A percentile compares a stretch with the other conserved stretches of the same genome.
Conservation (phyloP, 2,113 vertebrate genomes). For the Aegithalos caudatus region DNA sequence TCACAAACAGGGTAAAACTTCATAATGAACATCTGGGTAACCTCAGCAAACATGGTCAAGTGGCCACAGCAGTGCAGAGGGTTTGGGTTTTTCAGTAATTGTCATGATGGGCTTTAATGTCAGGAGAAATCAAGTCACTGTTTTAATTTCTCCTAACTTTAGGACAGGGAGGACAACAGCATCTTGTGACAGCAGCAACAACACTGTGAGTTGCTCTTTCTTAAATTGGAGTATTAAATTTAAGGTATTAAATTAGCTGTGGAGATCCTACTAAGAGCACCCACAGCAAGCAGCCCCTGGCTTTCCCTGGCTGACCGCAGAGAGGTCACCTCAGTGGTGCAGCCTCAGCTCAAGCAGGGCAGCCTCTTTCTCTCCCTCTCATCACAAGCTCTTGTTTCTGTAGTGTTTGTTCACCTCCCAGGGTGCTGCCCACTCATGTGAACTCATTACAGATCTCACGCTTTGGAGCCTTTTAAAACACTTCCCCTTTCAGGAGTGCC, state of each 20-base stretch:
- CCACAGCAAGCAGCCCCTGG: background rate
- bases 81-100: background rate
- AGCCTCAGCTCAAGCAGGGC: background rate
- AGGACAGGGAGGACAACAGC: background rate
- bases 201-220: background rate
- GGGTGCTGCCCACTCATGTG: background rate
- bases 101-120: background rate
- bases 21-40: background rate
- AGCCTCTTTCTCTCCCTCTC: background rate
- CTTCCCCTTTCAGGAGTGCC: background rate
- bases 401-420: background rate
- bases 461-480: background rate
- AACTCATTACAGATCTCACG: background rate
- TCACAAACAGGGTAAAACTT: background rate
- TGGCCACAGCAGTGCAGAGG: background rate
- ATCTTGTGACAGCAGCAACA: background rate
- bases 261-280: background rate
- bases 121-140: background rate
- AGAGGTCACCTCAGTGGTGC: background rate
- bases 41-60: background rate
- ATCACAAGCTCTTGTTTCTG: background rate
- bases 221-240: background rate
- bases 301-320: background rate
- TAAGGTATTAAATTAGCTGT: background rate
- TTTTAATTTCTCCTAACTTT: background rate